phyloP scores from a whole-genome alignment of 2,888 invertebrate species.

The Cetonia aurata region DNA sequence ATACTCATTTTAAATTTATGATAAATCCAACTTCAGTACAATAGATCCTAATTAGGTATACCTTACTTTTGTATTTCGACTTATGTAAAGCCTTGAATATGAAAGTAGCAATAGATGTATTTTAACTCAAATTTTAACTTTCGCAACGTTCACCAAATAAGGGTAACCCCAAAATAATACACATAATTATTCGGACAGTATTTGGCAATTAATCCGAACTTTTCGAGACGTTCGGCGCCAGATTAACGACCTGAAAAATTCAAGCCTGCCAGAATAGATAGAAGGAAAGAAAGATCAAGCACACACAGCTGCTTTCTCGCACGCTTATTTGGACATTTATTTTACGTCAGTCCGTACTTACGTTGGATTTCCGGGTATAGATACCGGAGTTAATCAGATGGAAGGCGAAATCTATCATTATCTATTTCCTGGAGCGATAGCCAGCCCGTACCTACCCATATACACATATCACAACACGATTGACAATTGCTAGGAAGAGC shows the following conservation, averaged over 20 bases:
- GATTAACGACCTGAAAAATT: conserved; percentile 19
- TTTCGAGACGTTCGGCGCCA: conserved; percentile 11
- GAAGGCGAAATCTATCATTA: conserved; percentile 35
- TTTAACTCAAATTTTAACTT: not conserved
- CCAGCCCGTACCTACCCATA: not conserved
- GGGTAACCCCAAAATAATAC: conserved; percentile 9
- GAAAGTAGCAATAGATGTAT: too few species aligned
- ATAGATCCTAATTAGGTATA: too few species aligned
- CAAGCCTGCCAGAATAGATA: not conserved
- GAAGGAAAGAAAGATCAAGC: not conserved
- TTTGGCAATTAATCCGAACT: conserved; percentile 9
- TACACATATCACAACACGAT: conserved; percentile 1
- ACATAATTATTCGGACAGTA: conserved; percentile 3
- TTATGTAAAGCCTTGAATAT: too few species aligned
- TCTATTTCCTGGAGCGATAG: conserved; percentile 35
- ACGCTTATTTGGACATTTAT: conserved; percentile 15
- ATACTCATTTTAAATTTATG: too few species aligned
- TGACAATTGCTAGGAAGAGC: conserved; percentile 22
- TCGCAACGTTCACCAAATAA: conserved; percentile 17
- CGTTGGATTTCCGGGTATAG: conserved; percentile 28
- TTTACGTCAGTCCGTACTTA: not conserved
- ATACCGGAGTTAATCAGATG: conserved; percentile 33
- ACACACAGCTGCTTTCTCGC: conserved; percentile 5
- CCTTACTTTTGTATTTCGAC: too few species aligned
- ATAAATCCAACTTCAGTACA: too few species aligned